These are phyloP conservation scores for Acanthosepion esculentum DNA, from an alignment of 2,888 invertebrate genomes.

Conservation along the genomic window DNA sequence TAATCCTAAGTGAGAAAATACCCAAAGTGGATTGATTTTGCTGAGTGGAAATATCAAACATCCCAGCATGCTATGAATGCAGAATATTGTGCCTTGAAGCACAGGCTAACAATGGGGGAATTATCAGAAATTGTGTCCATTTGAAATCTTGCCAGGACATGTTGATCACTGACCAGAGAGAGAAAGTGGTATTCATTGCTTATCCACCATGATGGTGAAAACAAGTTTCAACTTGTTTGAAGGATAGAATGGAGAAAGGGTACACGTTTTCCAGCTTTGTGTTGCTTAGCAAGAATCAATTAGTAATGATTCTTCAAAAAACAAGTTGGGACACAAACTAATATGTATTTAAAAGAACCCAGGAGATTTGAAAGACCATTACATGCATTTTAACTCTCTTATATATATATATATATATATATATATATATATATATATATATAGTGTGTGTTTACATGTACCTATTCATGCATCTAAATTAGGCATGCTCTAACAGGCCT, in stretches of 20 bases:
- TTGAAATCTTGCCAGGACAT: background rate
- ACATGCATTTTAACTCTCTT: background rate
- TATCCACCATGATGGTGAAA: background rate
- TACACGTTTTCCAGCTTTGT: background rate
- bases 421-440: too few relatives aligned
- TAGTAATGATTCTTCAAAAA: background rate
- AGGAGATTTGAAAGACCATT: background rate
- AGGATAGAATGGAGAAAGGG: background rate
- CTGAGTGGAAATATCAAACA: background rate
- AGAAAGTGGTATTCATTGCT: too few relatives aligned
- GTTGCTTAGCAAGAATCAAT: background rate
- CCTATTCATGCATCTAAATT: background rate
- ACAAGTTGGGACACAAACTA: background rate
- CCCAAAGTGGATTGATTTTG: too few relatives aligned
- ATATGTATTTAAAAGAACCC: background rate
- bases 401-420: too few relatives aligned
- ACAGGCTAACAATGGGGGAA: background rate
- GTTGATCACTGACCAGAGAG: background rate
- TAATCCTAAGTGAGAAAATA: background rate
- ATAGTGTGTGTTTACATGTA: too few relatives aligned
- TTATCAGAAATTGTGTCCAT: background rate
- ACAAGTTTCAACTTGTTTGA: background rate
- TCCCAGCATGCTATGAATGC: background rate
- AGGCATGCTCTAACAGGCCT: background rate
- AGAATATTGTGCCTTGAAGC: background rate